Percentiles rank a stretch among this genome's conserved stretches.
Conservation (phyloP, 2,888 invertebrate species). For the Reticulitermes lucifugus region DNA sequence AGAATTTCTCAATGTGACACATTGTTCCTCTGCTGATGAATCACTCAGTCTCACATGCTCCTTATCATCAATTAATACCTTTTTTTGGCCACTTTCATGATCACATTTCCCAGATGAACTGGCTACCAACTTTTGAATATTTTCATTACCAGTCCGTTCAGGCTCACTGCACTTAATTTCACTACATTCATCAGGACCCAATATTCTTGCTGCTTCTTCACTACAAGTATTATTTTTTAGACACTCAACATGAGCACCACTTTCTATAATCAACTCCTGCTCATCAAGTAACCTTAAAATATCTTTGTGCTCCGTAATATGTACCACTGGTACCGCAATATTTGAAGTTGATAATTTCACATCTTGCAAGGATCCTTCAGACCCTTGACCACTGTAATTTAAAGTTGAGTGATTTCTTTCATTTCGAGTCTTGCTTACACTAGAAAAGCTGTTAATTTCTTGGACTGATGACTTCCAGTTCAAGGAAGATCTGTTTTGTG, state of each 20-base stretch:
- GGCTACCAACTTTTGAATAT: neutral
- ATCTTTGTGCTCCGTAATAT: conserved; percentile 25
- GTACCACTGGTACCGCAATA: conserved; percentile 4
- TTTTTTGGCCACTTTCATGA: neutral
- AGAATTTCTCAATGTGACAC: neutral
- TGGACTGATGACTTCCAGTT: conserved; percentile 38
- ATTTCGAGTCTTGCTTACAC: neutral
- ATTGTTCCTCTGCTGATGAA: neutral
- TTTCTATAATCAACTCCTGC: neutral
- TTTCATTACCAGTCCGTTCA: neutral
- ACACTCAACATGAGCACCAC: neutral
- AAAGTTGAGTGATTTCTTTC: conserved; percentile 27
- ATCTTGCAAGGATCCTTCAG: conserved; percentile 4
- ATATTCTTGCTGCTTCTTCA: neutral
- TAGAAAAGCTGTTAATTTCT: neutral
- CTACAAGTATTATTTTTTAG: neutral
- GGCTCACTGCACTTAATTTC: neutral
- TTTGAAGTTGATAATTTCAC: neutral
- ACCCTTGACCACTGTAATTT: neutral
- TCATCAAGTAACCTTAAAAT: conserved; percentile 10
- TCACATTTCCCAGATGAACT: neutral
- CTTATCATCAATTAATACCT: neutral
- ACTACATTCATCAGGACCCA: neutral
- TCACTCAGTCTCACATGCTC: neutral
- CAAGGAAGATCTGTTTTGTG: conserved; percentile 31